Base-by-base conservation (phyloP, 1,140 invertebrate genomes). In the Cotesia typhae region DNA sequence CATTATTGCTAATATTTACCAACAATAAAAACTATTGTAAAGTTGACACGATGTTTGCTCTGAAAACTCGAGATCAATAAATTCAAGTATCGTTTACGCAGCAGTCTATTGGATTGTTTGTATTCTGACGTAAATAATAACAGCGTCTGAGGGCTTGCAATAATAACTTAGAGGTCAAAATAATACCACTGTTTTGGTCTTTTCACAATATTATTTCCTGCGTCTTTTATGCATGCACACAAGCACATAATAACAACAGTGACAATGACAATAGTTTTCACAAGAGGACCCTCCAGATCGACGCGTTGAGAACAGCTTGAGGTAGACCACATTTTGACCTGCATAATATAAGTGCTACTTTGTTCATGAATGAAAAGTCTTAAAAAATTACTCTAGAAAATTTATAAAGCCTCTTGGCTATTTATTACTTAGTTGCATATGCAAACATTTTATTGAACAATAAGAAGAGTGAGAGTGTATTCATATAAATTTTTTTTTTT, bases 111-210 rank as follows among this genome's bases (percentile, higher is more conserved):
- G 14, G 51, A 10, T 17, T 47, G 35, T 52, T 14, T 66, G 41
- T 41, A 66, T 51, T 41, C 38, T 1, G 12, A 14, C 20, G 17
- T 59, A 59, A 9, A 20, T 59, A 20, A 28, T 2, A 10, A 20
- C 9, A 66, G n/a, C 20, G 17, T 4, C 41, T 12, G 64, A 66
- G 64, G 64, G 64, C 38, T 41, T 63, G 14, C 63, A 67, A 67
- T 9, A 52, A 17, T 35, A 55, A 7, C 28, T 5, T 9, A 20
- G 14, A 28, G 4, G 28, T 3, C 41, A 67, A 67, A 28, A 55
- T 20, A 67, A 67, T 66, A 51, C 38, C 38, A 66, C n/a, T 66
- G 36, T 66, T 66, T 66, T 66, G 17, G 47, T 66, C 38, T 52
- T 55, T 36, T 12, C 28, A 57, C n/a, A 57, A 47, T 47, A 6